phyloP scores from a whole-genome alignment of 1,140 invertebrate species.

The Phymastichus coffea region DNA sequence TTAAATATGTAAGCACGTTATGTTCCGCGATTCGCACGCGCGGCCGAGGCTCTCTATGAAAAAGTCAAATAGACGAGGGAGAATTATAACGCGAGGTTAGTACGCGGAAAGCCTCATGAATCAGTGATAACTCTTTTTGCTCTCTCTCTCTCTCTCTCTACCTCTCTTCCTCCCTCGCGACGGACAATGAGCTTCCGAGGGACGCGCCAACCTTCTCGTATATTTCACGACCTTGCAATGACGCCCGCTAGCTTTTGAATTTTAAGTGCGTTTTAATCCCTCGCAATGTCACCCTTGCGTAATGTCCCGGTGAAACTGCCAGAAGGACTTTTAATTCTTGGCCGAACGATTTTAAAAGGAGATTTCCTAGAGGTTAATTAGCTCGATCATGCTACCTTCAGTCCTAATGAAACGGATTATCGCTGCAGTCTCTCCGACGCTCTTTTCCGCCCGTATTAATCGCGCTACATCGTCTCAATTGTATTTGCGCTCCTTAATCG shows the following conservation, averaged over 20 bases:
- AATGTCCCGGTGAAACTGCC: neutral
- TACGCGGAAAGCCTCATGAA: constrained; percentile 21
- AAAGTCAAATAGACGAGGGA: neutral
- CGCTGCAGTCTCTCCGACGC: too few relatives aligned
- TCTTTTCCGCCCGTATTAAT: too few relatives aligned
- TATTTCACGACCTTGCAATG: constrained; percentile 25
- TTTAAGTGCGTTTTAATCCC: constrained; percentile 27
- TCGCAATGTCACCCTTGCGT: neutral
- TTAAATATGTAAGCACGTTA: constrained; percentile 10
- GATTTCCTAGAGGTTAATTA: constrained; percentile 22
- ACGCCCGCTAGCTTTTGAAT: constrained; percentile 19
- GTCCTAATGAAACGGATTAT: constrained; percentile 16
- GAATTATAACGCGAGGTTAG: neutral
- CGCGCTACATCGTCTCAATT: too few relatives aligned
- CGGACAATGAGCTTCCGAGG: constrained; percentile 24
- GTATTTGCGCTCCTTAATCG: too few relatives aligned
- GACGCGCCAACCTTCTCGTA: constrained; percentile 2
- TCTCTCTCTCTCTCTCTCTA: too few relatives aligned
- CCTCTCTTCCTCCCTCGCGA: too few relatives aligned
- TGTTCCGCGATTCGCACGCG: neutral
- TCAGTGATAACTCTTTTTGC: constrained; percentile 21
- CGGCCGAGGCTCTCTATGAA: neutral
- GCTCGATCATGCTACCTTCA: too few relatives aligned
- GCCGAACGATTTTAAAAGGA: constrained; percentile 11
- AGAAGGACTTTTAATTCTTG: constrained; percentile 11